A percentile compares a stretch with the other conserved stretches of the same genome.
These are phyloP conservation scores for Drosophila lutescens DNA, from an alignment of 2,888 invertebrate genomes.

Conservation along the genomic window DNA sequence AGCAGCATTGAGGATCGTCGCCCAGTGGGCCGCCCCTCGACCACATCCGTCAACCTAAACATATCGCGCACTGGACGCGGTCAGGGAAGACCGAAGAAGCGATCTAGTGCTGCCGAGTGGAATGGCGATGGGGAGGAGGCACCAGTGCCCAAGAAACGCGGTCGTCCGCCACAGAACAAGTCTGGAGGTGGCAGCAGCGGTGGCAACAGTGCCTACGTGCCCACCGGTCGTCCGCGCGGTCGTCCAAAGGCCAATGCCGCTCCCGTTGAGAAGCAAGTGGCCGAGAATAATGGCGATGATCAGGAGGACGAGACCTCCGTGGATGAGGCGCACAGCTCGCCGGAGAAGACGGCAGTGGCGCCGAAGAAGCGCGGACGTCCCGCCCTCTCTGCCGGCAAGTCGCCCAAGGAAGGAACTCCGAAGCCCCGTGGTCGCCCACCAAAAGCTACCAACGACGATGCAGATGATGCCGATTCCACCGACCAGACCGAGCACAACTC, in stretches of 20 bases:
- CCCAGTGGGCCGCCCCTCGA: conserved; percentile 74
- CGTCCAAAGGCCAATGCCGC: conserved; percentile 64
- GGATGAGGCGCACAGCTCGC: conserved; percentile 22
- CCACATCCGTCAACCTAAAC: conserved; percentile 74
- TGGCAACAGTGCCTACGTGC: conserved; percentile 35
- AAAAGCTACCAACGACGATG: conserved; percentile 38
- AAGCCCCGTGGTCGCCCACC: conserved; percentile 55
- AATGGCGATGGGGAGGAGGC: conserved; percentile 38
- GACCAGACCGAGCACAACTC: conserved; percentile 19
- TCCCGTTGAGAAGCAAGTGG: conserved; percentile 3
- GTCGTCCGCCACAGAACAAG: conserved; percentile 47
- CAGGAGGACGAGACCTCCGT: conserved; percentile 23
- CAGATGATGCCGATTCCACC: conserved; percentile 29
- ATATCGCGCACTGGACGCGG: conserved; percentile 76
- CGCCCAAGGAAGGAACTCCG: neutral
- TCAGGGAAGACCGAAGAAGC: conserved; percentile 74
- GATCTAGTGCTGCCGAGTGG: conserved; percentile 18
- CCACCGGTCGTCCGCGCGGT: conserved; percentile 76
- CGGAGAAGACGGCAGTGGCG: conserved; percentile 18
- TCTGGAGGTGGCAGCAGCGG: neutral
- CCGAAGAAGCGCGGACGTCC: conserved; percentile 70
- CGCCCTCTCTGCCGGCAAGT: neutral
- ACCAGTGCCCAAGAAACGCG: conserved; percentile 50
- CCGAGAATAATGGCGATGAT: conserved; percentile 37
- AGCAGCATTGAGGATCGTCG: conserved; percentile 65